These are phyloP conservation scores for Pelobates cultripes DNA, from an alignment of 2,797 vertebrate species.

Conservation along the genomic window DNA sequence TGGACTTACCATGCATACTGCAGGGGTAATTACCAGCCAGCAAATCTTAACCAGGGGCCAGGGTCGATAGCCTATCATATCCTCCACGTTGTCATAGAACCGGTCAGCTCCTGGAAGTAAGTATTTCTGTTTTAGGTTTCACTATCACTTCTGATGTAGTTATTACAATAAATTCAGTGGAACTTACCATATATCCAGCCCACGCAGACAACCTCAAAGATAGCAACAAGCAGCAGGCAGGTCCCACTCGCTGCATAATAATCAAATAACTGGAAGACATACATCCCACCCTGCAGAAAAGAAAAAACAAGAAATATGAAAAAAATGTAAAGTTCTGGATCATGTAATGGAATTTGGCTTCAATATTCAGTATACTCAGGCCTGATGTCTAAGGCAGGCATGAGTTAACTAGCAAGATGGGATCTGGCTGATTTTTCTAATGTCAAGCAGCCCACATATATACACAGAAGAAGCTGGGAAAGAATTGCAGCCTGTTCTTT, in stretches of 20 bases:
- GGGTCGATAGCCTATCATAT: slow-evolving; percentile 87
- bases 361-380: no score
- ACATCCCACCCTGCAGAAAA: slow-evolving; percentile 87
- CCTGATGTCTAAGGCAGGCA: no score
- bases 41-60: slow-evolving; percentile 81
- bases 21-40: slow-evolving; percentile 82
- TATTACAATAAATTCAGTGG: background rate
- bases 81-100: slow-evolving; percentile 82
- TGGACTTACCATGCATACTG: slow-evolving; percentile 77
- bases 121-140: background rate
- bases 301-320: background rate
- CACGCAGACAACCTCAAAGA: slow-evolving; percentile 83
- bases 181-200: slow-evolving; percentile 89
- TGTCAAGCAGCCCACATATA: no score
- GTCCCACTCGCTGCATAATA: slow-evolving; percentile 89
- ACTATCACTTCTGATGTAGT: background rate
- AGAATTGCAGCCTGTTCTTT: no score
- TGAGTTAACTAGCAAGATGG: no score
- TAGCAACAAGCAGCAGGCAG: slow-evolving; percentile 82
- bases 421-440: no score
- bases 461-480: no score
- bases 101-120: slow-evolving; percentile 77
- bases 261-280: slow-evolving; percentile 91
- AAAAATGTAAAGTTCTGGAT: no score
- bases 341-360: no score